Percentiles rank a stretch among this genome's conserved stretches.
These are phyloP conservation scores for Marmota flaviventris DNA, from an alignment of 2,113 vertebrate genomes.

Conservation along the genomic window DNA sequence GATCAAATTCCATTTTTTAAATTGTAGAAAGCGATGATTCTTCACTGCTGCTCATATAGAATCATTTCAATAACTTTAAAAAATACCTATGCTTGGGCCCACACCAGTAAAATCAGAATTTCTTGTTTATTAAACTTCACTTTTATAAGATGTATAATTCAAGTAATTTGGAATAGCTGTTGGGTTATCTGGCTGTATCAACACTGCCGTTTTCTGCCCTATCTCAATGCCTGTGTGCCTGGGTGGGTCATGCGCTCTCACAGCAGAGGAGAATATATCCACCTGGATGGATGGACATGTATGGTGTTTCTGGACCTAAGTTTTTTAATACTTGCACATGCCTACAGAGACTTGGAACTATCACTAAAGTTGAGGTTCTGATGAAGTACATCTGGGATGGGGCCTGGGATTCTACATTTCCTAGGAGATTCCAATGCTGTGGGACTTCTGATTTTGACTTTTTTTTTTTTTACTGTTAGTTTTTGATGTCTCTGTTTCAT, in stretches of 20 bases:
- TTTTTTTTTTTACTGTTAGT: background rate
- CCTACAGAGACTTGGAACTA: background rate
- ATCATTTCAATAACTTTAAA: background rate
- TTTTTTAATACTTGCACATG: background rate
- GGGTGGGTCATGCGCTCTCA: background rate
- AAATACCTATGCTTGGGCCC: background rate
- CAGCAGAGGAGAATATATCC: background rate
- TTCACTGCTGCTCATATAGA: background rate
- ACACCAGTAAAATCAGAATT: background rate
- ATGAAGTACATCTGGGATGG: background rate
- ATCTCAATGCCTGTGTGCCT: background rate
- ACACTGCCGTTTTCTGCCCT: background rate
- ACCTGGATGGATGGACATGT: too few species aligned
- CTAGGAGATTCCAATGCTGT: background rate
- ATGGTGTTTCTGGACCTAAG: background rate
- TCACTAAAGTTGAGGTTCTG: background rate
- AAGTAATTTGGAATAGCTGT: background rate
- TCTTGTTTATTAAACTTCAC: background rate
- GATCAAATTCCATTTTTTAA: background rate
- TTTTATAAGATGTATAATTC: background rate
- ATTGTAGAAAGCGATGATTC: background rate
- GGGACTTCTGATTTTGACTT: background rate
- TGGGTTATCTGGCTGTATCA: background rate
- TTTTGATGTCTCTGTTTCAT: background rate
- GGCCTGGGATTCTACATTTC: background rate